Base-by-base conservation (phyloP, 37 sponge, comb jelly and placozoan genomes). In the Geodia barretti region DNA sequence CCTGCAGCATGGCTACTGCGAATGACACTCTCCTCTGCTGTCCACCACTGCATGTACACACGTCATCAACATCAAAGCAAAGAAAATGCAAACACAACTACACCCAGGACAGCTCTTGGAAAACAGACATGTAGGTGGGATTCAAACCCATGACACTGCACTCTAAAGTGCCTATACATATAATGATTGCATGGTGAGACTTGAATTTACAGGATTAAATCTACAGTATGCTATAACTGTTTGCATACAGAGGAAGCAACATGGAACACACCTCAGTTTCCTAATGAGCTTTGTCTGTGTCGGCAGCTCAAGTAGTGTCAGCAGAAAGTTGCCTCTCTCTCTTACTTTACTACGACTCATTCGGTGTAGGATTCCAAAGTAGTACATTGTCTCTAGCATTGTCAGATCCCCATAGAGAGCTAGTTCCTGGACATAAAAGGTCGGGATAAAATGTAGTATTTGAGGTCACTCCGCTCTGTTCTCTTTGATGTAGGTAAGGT, bases 21-120 rank as follows among this genome's bases (percentile, higher is more conserved):
- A 94, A 90, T 3, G 95, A 94, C 28, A 94, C 86, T 41, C 95
- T 72, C 42, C 95, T 83, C 79, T 94, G 85, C 60, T 94, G 91
- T 2, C 95, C 95, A 76, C 95, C 95, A 86, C 93, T 92, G 64
- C 2, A 60, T n/a, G n/a, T n/a, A n/a, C n/a, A n/a, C n/a, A n/a
- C n/a, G n/a, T n/a, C n/a, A n/a, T n/a, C n/a, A n/a, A n/a, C n/a
- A n/a, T n/a, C n/a, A n/a, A n/a, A n/a, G n/a, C n/a, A n/a, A n/a
- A n/a, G n/a, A n/a, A n/a, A n/a, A n/a, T n/a, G n/a, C n/a, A n/a
- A n/a, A n/a, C n/a, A n/a, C n/a, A n/a, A n/a, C n/a, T n/a, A n/a
- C n/a, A n/a, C n/a, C n/a, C n/a, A n/a, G n/a, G n/a, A n/a, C n/a
- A n/a, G n/a, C n/a, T n/a, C n/a, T n/a, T n/a, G n/a, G n/a, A n/a